Percentiles rank a stretch among this genome's conserved stretches.
Evolutionary conservation across 2,888 invertebrate species (phyloP).

Genomic region (Carcina quercana): DNA sequence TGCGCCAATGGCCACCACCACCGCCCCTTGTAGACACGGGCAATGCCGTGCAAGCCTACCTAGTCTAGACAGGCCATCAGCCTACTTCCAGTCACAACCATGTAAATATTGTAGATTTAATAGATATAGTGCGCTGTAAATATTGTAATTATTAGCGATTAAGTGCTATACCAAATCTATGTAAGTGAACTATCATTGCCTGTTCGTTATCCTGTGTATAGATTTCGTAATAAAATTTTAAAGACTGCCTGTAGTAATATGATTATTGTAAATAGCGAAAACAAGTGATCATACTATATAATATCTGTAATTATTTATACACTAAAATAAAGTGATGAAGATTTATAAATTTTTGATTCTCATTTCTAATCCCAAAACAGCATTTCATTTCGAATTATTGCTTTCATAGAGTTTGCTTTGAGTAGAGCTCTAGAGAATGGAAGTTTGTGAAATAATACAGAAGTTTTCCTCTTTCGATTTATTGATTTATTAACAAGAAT

Average conservation of each 20-base stretch:
- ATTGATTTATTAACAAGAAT: background rate
- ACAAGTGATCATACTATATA: constrained; percentile 72
- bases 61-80: constrained; percentile 72
- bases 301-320: constrained; percentile 72
- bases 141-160: constrained; percentile 63
- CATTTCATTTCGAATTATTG: background rate
- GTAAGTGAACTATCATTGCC: constrained; percentile 68
- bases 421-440: no score
- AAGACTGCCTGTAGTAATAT: constrained; percentile 77
- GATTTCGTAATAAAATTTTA: constrained; percentile 66
- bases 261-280: constrained; percentile 70
- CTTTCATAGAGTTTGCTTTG: background rate
- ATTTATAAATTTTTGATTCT: constrained; percentile 57
- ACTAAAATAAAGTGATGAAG: constrained; percentile 60
- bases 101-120: constrained; percentile 60
- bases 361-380: constrained; percentile 24
- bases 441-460: background rate
- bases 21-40: constrained; percentile 65
- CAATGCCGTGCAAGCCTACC: constrained; percentile 78
- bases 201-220: constrained; percentile 73
- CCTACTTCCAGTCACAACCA: constrained; percentile 62
- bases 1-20: constrained; percentile 65
- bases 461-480: background rate
- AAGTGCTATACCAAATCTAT: constrained; percentile 74
- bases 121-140: constrained; percentile 57